Evolutionary conservation across 2,888 invertebrate genomes (phyloP).

Genomic region (Eupsilia transversa): DNA sequence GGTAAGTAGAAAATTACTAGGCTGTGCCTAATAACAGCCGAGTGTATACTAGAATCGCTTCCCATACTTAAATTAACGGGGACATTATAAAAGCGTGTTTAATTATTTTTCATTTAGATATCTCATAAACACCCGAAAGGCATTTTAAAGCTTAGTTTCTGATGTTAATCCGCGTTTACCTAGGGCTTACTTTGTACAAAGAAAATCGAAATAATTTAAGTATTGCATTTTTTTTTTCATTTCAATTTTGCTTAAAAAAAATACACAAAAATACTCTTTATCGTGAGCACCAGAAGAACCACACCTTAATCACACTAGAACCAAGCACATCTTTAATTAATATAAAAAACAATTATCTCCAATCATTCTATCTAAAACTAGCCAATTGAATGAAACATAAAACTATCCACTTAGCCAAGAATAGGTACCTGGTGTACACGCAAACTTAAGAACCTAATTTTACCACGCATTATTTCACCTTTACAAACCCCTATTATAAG

Average conservation of each 20-base stretch:
- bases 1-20: slow-evolving; percentile 59
- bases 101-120: background rate
- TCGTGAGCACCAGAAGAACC: slow-evolving; percentile 7
- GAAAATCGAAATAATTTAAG: no score
- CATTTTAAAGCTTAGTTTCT: no score
- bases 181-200: no score
- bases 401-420: slow-evolving; percentile 66
- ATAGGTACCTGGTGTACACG: slow-evolving; percentile 69
- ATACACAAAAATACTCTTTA: no score
- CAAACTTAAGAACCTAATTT: slow-evolving; percentile 74
- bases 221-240: background rate
- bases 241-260: no score
- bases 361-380: slow-evolving; percentile 55
- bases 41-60: slow-evolving; percentile 23
- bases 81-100: background rate
- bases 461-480: slow-evolving; percentile 73
- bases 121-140: no score
- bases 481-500: slow-evolving; percentile 73
- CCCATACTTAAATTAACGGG: slow-evolving; percentile 21
- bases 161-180: no score
- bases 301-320: slow-evolving; percentile 3
- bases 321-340: slow-evolving; percentile 35
- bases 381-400: slow-evolving; percentile 63
- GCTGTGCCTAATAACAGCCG: slow-evolving; percentile 27
- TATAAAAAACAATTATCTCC: slow-evolving; percentile 44